Conservation (phyloP, 2,888 invertebrate species). For the Drosophila melanocephala region DNA sequence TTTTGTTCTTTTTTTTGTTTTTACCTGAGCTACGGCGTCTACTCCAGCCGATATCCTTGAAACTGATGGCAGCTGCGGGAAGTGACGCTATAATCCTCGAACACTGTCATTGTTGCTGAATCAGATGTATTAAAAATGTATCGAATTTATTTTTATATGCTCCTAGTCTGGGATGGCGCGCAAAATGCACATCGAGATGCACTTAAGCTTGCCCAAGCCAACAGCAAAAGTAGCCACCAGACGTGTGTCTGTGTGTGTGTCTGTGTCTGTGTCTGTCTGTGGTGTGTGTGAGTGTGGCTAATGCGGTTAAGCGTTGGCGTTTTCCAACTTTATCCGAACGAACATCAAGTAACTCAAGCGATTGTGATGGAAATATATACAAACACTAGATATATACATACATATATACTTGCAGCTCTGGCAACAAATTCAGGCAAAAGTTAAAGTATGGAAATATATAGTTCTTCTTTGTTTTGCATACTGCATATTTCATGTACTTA, state of each 20-base stretch:
- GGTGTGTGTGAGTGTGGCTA: slow-evolving; percentile 23
- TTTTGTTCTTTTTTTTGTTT: not conserved
- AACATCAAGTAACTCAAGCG: slow-evolving; percentile 6
- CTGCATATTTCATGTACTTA: not conserved
- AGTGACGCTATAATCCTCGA: slow-evolving; percentile 22
- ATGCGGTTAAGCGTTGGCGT: slow-evolving; percentile 28
- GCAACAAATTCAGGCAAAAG: slow-evolving; percentile 21
- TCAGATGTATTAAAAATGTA: slow-evolving; percentile 73
- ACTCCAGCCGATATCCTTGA: slow-evolving; percentile 22
- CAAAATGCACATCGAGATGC: slow-evolving; percentile 51
- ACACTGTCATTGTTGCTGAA: slow-evolving; percentile 60
- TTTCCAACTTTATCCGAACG: slow-evolving; percentile 17
- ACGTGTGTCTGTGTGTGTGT: slow-evolving; percentile 3
- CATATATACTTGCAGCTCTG: slow-evolving; percentile 2
- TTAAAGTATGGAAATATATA: not conserved
- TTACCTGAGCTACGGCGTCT: slow-evolving; percentile 43
- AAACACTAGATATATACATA: not conserved
- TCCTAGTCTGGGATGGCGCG: slow-evolving; percentile 30
- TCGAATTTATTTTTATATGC: slow-evolving; percentile 73
- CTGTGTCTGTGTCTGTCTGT: not conserved
- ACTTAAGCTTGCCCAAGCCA: slow-evolving; percentile 64
- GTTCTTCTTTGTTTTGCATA: not conserved
- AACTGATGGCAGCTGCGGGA: slow-evolving; percentile 7
- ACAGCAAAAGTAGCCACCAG: slow-evolving; percentile 19
- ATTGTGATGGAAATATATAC: not conserved